Evolutionary conservation across 2,888 invertebrate species (phyloP), one percentile per base, ranked within the genome.

Genomic region (Phorcus lineatus): DNA sequence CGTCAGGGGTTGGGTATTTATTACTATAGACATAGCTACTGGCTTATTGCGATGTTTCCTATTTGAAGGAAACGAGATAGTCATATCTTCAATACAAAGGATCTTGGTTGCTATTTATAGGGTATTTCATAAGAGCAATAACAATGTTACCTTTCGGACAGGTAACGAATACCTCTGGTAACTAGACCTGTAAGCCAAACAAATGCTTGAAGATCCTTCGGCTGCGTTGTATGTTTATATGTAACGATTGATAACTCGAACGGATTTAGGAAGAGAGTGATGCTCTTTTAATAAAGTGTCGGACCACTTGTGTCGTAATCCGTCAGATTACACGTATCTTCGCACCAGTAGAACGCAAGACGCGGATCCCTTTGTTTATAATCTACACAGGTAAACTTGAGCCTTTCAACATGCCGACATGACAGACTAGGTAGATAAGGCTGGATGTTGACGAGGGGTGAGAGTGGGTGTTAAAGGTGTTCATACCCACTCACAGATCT

Each of bases 261-360:
- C 13, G 62, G 62, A 62, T 62, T 62, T 62, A 62, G 16, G 7
- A 24, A 0, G 28, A 62, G 62, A 62, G 62, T 62, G 62, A 62
- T 62, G 28, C 28, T 62, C 62, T 62, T 62, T 62, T 62, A 62
- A 62, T 62, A 62, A 62, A 62, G 62, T 62, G 62, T 62, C 28
- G 62, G 62, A 13, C 24, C 62, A 62, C 62, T 62, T 62, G 24
- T 19, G 16, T 13, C 16, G 17, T 62, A 62, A 62, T 62, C 62
- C 28, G 13, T 4, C 3, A n/a, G 62, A 62, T 62, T 62, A 62
- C 28, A 4, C 62, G 24, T 62, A 62, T 62, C 62, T 62, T 62
- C 62, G 28, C 62, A 62, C 62, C 62, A 24, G 62, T 17, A 62
- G 62, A 62, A 62, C 62, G 62, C 62, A 24, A 28, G 11, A 24